Evolutionary conservation across 1,140 invertebrate genomes (phyloP).

Genomic region (Drosophila watanabei): DNA sequence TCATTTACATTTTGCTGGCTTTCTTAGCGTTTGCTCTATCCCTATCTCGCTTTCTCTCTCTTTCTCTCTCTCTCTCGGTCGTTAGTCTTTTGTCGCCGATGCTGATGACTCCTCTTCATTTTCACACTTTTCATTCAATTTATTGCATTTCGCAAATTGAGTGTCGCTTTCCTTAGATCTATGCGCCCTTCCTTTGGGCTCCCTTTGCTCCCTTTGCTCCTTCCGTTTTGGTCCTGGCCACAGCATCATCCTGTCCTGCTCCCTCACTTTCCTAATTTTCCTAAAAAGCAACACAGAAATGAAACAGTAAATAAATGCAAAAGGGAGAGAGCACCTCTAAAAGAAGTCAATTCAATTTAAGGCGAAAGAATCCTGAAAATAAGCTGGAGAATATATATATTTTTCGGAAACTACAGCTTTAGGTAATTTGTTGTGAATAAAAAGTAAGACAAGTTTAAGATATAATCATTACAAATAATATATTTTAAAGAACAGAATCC

Average conservation of each 20-base stretch:
- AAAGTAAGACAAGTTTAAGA: too few species aligned
- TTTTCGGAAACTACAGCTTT: not conserved
- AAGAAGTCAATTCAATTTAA: slow-evolving; percentile 35
- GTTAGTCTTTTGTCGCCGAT: slow-evolving; percentile 49
- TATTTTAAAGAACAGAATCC: not conserved
- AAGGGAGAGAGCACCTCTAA: slow-evolving; percentile 7
- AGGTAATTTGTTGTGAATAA: not conserved
- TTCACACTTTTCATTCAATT: slow-evolving; percentile 84
- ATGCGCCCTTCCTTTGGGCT: slow-evolving; percentile 11
- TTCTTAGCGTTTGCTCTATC: slow-evolving; percentile 44
- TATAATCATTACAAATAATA: not conserved
- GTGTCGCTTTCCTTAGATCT: slow-evolving; percentile 74
- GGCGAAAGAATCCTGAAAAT: not conserved
- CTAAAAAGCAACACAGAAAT: slow-evolving; percentile 4
- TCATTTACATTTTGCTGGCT: slow-evolving; percentile 79
- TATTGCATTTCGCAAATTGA: slow-evolving; percentile 82
- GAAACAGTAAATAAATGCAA: slow-evolving; percentile 15
- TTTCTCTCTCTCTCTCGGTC: slow-evolving; percentile 10
- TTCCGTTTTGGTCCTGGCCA: slow-evolving; percentile 8
- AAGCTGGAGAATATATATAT: not conserved
- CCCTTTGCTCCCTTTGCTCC: not conserved
- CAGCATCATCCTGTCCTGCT: slow-evolving; percentile 8
- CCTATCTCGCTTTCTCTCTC: not conserved
- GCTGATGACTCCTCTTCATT: slow-evolving; percentile 80
- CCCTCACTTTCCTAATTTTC: slow-evolving; percentile 38